Evolutionary conservation across 2,888 invertebrate genomes (phyloP), one percentile per base, ranked within the genome.

Genomic region (Disparrhopalites patrizii): DNA sequence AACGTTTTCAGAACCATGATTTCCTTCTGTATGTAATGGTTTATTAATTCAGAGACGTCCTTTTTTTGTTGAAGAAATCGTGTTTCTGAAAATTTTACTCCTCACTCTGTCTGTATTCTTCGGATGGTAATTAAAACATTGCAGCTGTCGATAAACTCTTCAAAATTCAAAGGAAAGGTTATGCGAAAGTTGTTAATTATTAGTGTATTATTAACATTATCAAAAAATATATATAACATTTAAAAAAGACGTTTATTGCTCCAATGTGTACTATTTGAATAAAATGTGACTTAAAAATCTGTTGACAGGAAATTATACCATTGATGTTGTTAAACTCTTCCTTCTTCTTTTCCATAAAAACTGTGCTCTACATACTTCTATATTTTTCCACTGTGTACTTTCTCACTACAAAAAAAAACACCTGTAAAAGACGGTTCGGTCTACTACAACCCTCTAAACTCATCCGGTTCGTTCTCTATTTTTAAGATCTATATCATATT

Each of bases 1-100:
- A 40, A 25, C 47, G 50, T 60, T 60, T 47, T 60, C 50, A 43
- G 60, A 43, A 50, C 43, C 60, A 60, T 60, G 40, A 47, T 43
- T 60, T 31, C 31, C 60, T 60, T 20, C 30, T 27, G 55, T 33
- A 27, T 55, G 28, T 23, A 51, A 55, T 31, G 18, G 54, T 52
- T 27, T 23, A 52, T 52, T n/a, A 40, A 40, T 54, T 54, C n/a
- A n/a, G 30, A 54, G 31, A 54, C 20, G 15, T 54, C 28, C 33
- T 18, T 31, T 54, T 31, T 30, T 54, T 28, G 30, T 54, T 31
- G 31, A 54, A 54, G 47, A 47, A 54, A 54, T 54, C 28, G 15
- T 54, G 54, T 30, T 54, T 54, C 20, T 28, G 30, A 54, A 28
- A 54, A 54, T 31, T 54, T 8, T 54, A 20, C 54, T 54, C 15